Conservation (phyloP, 2,888 invertebrate species). For the Ormyrus rosae region DNA sequence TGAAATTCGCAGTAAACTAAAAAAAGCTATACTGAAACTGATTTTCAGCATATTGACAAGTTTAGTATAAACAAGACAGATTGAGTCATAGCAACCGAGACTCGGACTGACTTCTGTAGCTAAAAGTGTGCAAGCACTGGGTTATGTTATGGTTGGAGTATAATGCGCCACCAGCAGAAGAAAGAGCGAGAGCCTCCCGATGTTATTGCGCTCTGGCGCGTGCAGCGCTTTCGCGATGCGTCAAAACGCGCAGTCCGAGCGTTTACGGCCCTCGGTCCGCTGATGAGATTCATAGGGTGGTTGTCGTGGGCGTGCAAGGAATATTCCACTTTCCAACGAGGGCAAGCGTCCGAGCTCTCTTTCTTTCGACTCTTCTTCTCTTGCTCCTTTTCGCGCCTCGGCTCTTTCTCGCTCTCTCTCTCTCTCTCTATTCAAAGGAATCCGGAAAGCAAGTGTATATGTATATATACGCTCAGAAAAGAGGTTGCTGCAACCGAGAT, state of each 20-base stretch:
- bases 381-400: not conserved
- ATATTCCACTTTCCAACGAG: slow-evolving; percentile 38
- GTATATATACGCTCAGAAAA: slow-evolving; percentile 9
- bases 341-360: not conserved
- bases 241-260: slow-evolving; percentile 8
- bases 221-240: slow-evolving; percentile 4
- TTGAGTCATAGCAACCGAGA: no score
- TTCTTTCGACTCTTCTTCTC: not conserved
- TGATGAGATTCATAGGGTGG: slow-evolving; percentile 54
- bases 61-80: no score
- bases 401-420: not conserved
- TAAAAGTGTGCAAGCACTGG: no score
- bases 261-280: slow-evolving; percentile 40
- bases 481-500: not conserved
- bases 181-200: no score
- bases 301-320: slow-evolving; percentile 42
- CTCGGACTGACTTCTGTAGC: no score
- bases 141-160: no score
- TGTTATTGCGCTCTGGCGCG: no score
- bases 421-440: slow-evolving; percentile 10
- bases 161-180: no score
- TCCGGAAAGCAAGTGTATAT: slow-evolving; percentile 29
- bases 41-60: no score
- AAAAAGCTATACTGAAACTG: no score
- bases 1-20: no score